Base-by-base conservation (phyloP, 1,140 invertebrate species). In the Ptiloglossa arizonensis region DNA sequence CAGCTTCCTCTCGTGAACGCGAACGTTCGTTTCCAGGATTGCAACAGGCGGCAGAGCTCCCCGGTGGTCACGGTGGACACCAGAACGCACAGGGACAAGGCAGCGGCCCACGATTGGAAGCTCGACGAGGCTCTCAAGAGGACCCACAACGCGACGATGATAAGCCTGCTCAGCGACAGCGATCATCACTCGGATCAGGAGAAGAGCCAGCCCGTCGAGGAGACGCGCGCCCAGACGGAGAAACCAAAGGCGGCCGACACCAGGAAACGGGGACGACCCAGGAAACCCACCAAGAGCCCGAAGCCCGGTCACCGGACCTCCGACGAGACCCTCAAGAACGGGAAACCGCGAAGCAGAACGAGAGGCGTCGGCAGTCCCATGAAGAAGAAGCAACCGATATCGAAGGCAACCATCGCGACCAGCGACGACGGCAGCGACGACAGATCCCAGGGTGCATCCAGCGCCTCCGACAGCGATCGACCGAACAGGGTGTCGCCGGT, bases 211-310 rank as follows among this genome's bases (percentile, higher is more conserved):
- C 27, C 70, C 4, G 67, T 48, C 5, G 83, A 81, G 8, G 86
- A 89, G 46, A 87, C 29, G 57, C 72, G 59, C 13, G 82, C 79
- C 66, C 82, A 92, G 86, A 56, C 89, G 70, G 86, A 92, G 69
- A 91, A 94, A 87, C 88, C 91, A 70, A 89, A 94, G 82, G 87
- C 89, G 32, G 69, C 88, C 17, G 92, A 93, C 35, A 84, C 79
- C 0, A 89, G 88, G 38, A 93, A 91, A 79, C 88, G 93, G 3
- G 93, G 93, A 5, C 81, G 93, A 54, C 93, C 93, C 0, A 89
- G 93, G 38, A 91, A 93, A 68, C 87, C 89, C 0, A 76, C 85
- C 0, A 89, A 90, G 54, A 90, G 88, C 38, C 89, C 90, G 3
- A 90, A 89, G 38, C 74, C 48, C 1, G 38, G 73, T 17, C 86